Evolutionary conservation across 2,797 vertebrate species (phyloP).

Genomic region (Todus mexicanus): DNA sequence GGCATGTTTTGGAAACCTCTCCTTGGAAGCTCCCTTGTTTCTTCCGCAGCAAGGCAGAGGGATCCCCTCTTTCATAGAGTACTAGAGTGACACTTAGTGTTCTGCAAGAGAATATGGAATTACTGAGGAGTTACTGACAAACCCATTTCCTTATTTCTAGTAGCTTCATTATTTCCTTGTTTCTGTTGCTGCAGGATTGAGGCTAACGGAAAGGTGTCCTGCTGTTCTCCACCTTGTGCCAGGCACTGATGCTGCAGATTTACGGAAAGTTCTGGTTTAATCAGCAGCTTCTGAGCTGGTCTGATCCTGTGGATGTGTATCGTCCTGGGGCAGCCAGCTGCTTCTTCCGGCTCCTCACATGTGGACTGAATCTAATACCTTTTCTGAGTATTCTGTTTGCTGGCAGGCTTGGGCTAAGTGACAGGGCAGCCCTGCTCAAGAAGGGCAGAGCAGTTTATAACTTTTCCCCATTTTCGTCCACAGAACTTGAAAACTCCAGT

Average conservation of each 20-base stretch:
- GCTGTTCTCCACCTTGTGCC: not conserved
- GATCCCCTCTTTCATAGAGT: not conserved
- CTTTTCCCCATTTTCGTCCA: not conserved
- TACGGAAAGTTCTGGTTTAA: not conserved
- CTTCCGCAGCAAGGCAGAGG: not conserved
- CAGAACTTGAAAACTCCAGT: not conserved
- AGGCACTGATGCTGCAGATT: not conserved
- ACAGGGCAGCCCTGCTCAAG: not conserved
- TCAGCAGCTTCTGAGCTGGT: slow-evolving; percentile 14
- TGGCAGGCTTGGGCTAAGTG: not conserved
- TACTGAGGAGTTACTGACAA: not conserved
- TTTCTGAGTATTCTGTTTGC: not conserved
- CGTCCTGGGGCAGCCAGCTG: not conserved
- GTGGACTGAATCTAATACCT: not conserved
- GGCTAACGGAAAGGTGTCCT: not conserved
- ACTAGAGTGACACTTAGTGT: not conserved
- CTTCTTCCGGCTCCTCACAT: not conserved
- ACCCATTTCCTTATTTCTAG: not conserved
- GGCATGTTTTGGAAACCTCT: not conserved
- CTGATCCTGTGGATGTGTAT: not conserved
- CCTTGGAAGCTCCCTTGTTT: not conserved
- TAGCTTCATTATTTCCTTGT: not conserved
- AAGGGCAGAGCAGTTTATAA: not conserved
- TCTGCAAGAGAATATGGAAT: not conserved
- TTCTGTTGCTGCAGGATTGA: not conserved